phyloP scores from a whole-genome alignment of 2,113 vertebrate genomes.

The Clarias macrocephalus region DNA sequence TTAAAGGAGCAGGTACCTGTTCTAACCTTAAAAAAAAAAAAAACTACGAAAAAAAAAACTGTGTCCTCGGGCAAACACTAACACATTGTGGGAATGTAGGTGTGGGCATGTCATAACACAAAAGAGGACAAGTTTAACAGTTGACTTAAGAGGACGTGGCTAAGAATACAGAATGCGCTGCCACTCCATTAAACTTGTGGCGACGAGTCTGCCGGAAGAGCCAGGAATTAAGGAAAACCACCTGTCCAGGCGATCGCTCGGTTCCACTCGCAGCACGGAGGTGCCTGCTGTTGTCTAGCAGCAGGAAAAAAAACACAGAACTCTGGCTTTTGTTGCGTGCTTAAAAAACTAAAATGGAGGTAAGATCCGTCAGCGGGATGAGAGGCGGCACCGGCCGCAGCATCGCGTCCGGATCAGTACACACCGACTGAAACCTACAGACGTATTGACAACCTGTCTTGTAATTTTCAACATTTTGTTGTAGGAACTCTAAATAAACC shows the following conservation, averaged over 20 bases:
- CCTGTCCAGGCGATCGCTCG: neutral
- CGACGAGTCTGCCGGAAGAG: slow-evolving; percentile 10
- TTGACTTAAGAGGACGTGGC: slow-evolving; percentile 32
- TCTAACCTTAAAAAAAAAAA: slow-evolving; percentile 15
- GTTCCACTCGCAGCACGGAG: neutral
- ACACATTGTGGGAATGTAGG: slow-evolving; percentile 38
- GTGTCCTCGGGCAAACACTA: slow-evolving; percentile 31
- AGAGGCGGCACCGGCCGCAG: slow-evolving; percentile 64
- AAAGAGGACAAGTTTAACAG: slow-evolving; percentile 37
- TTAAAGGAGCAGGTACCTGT: slow-evolving; percentile 66
- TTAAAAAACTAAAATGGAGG: slow-evolving; percentile 68
- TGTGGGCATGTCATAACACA: slow-evolving; percentile 47
- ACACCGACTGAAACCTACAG: too few species aligned
- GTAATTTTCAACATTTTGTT: too few species aligned
- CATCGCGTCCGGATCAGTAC: slow-evolving; percentile 29
- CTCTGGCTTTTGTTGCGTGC: slow-evolving; percentile 61
- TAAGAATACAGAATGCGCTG: slow-evolving; percentile 20
- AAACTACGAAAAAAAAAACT: slow-evolving; percentile 1
- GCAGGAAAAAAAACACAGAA: slow-evolving; percentile 34
- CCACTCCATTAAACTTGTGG: slow-evolving; percentile 43
- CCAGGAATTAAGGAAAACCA: neutral
- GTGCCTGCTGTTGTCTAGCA: slow-evolving; percentile 20
- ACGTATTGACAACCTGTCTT: too few species aligned
- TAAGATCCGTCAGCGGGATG: slow-evolving; percentile 68
- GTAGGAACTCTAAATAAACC: too few species aligned